Evolutionary conservation across 1,140 invertebrate species (phyloP).

Genomic region (Drosophila setifemur): DNA sequence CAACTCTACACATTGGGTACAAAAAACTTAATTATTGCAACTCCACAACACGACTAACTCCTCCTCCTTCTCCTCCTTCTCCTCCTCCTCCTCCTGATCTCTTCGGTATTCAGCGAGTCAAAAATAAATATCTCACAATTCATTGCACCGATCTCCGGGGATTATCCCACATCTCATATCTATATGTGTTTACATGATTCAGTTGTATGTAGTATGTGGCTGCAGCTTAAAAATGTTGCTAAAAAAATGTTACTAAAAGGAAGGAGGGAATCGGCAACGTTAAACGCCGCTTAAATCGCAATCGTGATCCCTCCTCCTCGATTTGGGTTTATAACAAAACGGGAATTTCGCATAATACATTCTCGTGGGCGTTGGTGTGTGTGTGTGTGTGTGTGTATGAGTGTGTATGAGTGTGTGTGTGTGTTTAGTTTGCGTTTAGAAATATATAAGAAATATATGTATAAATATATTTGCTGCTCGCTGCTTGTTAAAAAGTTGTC

Average conservation of each 20-base stretch:
- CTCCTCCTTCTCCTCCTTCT: neutral
- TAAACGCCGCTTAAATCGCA: no score
- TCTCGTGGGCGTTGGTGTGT: neutral
- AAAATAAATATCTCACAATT: no score
- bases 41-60: slow-evolving; percentile 10
- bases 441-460: neutral
- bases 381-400: neutral
- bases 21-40: slow-evolving; percentile 26
- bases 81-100: neutral
- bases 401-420: slow-evolving; percentile 12
- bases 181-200: no score
- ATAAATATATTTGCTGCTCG: neutral
- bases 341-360: neutral
- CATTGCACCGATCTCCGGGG: no score
- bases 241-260: no score
- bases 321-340: no score
- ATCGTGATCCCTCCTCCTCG: no score
- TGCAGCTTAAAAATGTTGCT: no score
- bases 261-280: no score
- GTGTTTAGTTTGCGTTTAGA: slow-evolving; percentile 3
- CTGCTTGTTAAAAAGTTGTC: slow-evolving; percentile 25
- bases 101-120: no score
- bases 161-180: no score
- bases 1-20: slow-evolving; percentile 29
- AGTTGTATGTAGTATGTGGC: no score